A percentile compares a stretch with the other conserved stretches of the same genome.
These are phyloP conservation scores for Sarcophaga rosellei DNA, from an alignment of 2,888 invertebrate genomes.

Conservation along the genomic window DNA sequence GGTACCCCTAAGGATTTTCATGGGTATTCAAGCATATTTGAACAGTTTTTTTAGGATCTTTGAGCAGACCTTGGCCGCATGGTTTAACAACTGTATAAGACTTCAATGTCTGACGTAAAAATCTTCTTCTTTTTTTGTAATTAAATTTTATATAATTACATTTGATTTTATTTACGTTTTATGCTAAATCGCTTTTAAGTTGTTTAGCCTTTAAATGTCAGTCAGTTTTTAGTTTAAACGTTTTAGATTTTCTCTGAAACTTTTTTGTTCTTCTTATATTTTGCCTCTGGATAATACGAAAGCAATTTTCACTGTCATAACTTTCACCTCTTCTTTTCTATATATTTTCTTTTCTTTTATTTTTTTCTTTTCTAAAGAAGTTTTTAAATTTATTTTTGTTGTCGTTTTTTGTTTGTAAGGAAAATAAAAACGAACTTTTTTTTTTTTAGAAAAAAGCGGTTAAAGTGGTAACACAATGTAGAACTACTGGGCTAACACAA, in stretches of 20 bases:
- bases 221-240: not conserved
- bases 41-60: too few relatives aligned
- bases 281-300: constrained; percentile 58
- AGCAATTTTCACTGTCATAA: constrained; percentile 69
- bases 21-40: too few relatives aligned
- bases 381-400: not conserved
- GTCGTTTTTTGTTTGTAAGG: not conserved
- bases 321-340: constrained; percentile 51
- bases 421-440: not conserved
- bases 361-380: constrained; percentile 5
- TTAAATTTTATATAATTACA: too few relatives aligned
- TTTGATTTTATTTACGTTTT: not conserved
- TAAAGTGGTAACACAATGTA: constrained; percentile 61
- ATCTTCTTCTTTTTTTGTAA: not conserved
- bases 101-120: not conserved
- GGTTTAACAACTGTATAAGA: too few relatives aligned
- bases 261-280: not conserved
- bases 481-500: constrained; percentile 59
- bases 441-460: constrained; percentile 28
- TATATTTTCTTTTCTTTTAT: constrained; percentile 21
- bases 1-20: too few relatives aligned
- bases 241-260: constrained; percentile 1
- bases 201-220: constrained; percentile 20
- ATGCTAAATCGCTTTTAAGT: constrained; percentile 7
- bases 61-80: too few relatives aligned